These are phyloP conservation scores for Cenopis cana DNA, from an alignment of 2,888 invertebrate species.

Conservation along the genomic window DNA sequence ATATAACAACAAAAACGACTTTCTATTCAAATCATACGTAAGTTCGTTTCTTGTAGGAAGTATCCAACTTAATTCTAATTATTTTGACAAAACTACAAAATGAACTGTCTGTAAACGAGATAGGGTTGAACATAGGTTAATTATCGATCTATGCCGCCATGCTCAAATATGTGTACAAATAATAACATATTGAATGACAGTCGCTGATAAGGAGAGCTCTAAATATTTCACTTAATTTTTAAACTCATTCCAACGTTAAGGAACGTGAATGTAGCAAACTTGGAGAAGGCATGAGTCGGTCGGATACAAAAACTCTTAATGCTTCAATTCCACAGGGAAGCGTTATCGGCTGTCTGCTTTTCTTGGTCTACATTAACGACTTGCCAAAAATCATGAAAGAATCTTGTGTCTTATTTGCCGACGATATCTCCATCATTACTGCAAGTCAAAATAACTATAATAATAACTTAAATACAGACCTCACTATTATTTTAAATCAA, in stretches of 20 bases:
- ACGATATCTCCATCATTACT: too few relatives aligned
- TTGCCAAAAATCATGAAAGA: too few relatives aligned
- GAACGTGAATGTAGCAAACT: slow-evolving; percentile 10
- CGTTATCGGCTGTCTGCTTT: too few relatives aligned
- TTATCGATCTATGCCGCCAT: background rate
- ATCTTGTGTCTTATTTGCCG: too few relatives aligned
- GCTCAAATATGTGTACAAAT: slow-evolving; percentile 45
- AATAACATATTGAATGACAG: slow-evolving; percentile 66
- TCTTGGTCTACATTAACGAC: too few relatives aligned
- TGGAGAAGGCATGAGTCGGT: background rate
- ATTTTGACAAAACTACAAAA: background rate
- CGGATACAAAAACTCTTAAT: too few relatives aligned
- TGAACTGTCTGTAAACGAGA: background rate
- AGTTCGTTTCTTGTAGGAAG: background rate
- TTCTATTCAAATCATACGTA: background rate
- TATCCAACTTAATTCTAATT: background rate
- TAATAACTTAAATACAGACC: too few relatives aligned
- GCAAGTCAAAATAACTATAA: too few relatives aligned
- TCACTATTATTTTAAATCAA: too few relatives aligned
- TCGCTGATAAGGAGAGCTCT: slow-evolving; percentile 63
- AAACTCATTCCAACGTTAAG: slow-evolving; percentile 63
- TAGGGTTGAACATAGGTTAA: background rate
- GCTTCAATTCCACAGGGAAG: too few relatives aligned
- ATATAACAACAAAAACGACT: background rate
- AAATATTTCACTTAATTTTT: slow-evolving; percentile 79